phyloP scores from a whole-genome alignment of 2,888 invertebrate genomes.

The Dryobota labecula region DNA sequence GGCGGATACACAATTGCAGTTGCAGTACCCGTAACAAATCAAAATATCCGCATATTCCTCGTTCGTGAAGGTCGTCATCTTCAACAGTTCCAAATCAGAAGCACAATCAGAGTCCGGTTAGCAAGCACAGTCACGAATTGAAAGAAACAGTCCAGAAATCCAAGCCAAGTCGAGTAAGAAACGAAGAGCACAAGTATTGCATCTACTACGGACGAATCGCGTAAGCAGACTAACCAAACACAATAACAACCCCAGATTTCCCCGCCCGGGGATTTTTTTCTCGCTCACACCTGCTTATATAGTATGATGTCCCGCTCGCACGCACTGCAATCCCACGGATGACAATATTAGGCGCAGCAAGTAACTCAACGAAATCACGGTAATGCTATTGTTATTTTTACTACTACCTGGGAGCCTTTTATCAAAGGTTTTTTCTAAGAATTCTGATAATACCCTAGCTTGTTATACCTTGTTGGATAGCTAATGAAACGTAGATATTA shows the following conservation, averaged over 20 bases:
- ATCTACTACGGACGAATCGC: background rate
- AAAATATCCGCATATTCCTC: constrained; percentile 25
- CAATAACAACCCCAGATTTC: background rate
- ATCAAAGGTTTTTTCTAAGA: too few species aligned
- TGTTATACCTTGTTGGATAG: too few species aligned
- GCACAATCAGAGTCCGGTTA: constrained; percentile 4
- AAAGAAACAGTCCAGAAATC: constrained; percentile 4
- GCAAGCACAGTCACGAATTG: constrained; percentile 8
- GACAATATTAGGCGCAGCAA: too few species aligned
- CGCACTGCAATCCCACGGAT: too few species aligned
- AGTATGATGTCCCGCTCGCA: too few species aligned
- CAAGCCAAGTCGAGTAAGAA: background rate
- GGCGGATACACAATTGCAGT: constrained; percentile 42
- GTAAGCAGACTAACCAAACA: constrained; percentile 2
- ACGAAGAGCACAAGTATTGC: background rate
- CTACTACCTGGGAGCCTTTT: too few species aligned
- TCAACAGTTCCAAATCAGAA: constrained; percentile 11
- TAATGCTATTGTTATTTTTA: too few species aligned
- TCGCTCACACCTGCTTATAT: too few species aligned
- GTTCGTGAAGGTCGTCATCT: background rate
- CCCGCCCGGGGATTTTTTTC: background rate
- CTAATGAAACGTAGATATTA: too few species aligned
- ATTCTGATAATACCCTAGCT: too few species aligned
- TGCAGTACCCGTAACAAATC: constrained; percentile 56
- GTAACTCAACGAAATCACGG: too few species aligned